phyloP scores from a whole-genome alignment of 1,140 invertebrate species.

The Drosophila tsacasi region DNA sequence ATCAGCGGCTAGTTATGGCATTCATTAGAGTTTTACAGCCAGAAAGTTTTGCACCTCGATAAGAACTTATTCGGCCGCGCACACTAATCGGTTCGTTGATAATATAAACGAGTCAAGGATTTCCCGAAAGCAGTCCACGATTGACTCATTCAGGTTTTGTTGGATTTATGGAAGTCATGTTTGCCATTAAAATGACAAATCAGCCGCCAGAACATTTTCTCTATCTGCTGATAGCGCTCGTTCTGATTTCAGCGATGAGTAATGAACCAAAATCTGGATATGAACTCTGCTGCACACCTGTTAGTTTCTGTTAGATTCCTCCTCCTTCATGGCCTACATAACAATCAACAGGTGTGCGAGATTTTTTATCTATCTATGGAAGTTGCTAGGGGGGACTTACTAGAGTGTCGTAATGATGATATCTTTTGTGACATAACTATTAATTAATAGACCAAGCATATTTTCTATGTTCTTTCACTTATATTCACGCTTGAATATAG shows the following conservation, averaged over 20 bases:
- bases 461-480: neutral
- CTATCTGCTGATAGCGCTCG: conserved; percentile 33
- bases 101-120: conserved; percentile 11
- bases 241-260: conserved; percentile 45
- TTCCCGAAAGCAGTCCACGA: neutral
- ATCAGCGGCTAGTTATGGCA: conserved; percentile 16
- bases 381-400: conserved; percentile 6
- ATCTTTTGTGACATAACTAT: conserved; percentile 1
- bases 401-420: conserved; percentile 10
- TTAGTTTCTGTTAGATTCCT: conserved; percentile 7
- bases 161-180: conserved; percentile 3
- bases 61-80: conserved; percentile 7
- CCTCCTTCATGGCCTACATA: conserved; percentile 16
- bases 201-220: neutral
- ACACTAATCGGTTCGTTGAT: conserved; percentile 12
- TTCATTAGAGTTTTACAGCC: conserved; percentile 28
- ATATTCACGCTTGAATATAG: neutral
- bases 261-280: conserved; percentile 25
- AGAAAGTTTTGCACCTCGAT: conserved; percentile 33
- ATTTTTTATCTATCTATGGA: neutral
- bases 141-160: conserved; percentile 11
- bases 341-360: conserved; percentile 31
- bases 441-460: neutral
- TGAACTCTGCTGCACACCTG: conserved; percentile 27
- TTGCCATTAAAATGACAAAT: conserved; percentile 12